phyloP scores from a whole-genome alignment of 1,140 invertebrate species.

The Platyscapa corneri region DNA sequence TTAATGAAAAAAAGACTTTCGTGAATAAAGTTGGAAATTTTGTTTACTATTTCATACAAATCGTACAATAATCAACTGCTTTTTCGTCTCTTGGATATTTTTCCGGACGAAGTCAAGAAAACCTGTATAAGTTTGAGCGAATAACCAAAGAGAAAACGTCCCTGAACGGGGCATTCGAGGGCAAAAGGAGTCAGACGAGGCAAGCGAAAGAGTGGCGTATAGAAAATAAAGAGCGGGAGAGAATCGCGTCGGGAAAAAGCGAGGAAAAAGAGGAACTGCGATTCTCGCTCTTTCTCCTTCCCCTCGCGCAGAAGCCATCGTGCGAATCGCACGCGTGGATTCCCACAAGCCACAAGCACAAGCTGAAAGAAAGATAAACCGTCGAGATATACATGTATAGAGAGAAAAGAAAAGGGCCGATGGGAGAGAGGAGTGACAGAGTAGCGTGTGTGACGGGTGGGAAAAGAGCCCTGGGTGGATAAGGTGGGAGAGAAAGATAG shows the following conservation, averaged over 20 bases:
- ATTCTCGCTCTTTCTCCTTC: not conserved
- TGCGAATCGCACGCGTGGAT: constrained; percentile 39
- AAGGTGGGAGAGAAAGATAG: not conserved
- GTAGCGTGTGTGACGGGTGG: not conserved
- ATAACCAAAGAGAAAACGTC: not conserved
- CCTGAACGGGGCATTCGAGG: not conserved
- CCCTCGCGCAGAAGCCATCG: constrained; percentile 1
- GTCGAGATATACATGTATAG: not conserved
- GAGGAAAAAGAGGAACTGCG: not conserved
- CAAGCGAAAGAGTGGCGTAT: not conserved
- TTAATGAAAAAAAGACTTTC: not conserved
- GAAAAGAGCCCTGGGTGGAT: not conserved
- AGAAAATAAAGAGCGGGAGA: not conserved
- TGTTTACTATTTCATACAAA: not conserved
- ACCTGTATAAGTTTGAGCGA: not conserved
- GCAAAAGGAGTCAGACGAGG: not conserved
- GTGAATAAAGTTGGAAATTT: not conserved
- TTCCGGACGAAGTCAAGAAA: not conserved
- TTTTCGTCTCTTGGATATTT: not conserved
- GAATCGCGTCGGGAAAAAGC: not conserved
- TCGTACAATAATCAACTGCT: not conserved
- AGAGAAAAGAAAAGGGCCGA: not conserved
- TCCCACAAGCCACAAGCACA: not conserved
- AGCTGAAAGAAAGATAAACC: constrained; percentile 1
- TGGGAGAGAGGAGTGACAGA: not conserved